These are phyloP conservation scores for Plecotus auritus DNA, from an alignment of 2,113 vertebrate genomes.

Conservation along the genomic window DNA sequence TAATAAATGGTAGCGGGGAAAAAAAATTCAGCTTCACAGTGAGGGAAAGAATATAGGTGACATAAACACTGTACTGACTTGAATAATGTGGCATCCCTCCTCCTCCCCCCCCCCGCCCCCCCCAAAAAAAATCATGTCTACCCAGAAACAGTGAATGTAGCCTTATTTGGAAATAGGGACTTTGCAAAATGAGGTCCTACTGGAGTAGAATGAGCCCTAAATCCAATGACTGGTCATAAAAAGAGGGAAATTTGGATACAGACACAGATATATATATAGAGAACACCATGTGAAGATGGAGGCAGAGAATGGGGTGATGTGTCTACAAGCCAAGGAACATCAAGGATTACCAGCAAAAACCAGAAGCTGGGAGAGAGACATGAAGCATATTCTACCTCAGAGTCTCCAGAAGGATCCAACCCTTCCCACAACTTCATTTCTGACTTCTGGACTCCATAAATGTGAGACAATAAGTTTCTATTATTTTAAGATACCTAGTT, in stretches of 20 bases:
- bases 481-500: not conserved
- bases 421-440: not conserved
- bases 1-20: not conserved
- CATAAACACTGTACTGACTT: not conserved
- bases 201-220: not conserved
- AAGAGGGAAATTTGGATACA: not conserved
- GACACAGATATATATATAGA: not conserved
- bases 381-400: not conserved
- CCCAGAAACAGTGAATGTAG: not conserved
- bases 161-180: not conserved
- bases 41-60: not conserved
- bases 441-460: not conserved
- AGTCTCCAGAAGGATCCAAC: not conserved
- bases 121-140: not conserved
- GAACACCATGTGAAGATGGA: not conserved
- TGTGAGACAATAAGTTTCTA: not conserved
- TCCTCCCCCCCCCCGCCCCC: not conserved
- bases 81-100: not conserved
- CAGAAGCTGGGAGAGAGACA: not conserved
- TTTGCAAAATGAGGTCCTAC: not conserved
- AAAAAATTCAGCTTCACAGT: not conserved
- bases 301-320: not conserved
- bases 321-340: not conserved
- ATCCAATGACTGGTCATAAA: not conserved
- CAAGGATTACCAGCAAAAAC: not conserved